Evolutionary conservation across 2,888 invertebrate species (phyloP).

Genomic region (Acanthosepion pharaonis): DNA sequence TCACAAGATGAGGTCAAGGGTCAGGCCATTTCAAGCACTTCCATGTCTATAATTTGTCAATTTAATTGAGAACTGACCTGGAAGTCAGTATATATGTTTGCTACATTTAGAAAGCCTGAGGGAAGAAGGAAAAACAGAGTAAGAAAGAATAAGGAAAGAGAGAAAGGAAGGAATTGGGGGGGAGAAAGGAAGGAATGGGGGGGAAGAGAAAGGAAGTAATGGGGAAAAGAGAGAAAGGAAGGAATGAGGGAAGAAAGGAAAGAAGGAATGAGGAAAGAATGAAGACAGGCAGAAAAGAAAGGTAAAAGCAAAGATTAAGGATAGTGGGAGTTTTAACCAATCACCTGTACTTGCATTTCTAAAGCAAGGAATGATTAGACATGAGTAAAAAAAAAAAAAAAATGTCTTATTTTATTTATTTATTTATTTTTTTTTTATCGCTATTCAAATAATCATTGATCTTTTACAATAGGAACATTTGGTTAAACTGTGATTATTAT

Average conservation of each 20-base stretch:
- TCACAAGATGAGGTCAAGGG: neutral
- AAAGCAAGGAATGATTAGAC: too few species aligned
- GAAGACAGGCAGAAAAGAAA: neutral
- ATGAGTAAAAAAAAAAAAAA: too few species aligned
- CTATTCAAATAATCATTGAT: too few species aligned
- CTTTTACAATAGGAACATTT: too few species aligned
- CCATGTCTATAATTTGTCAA: neutral
- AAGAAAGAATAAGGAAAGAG: neutral
- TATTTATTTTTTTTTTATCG: too few species aligned
- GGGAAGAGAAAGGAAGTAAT: neutral
- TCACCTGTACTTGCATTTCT: too few species aligned
- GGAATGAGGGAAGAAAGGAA: neutral
- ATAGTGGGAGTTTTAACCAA: neutral
- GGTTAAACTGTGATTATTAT: too few species aligned
- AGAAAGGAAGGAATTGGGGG: neutral
- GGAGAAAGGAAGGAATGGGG: neutral
- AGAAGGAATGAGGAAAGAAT: neutral
- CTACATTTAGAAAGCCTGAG: neutral
- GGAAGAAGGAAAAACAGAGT: neutral
- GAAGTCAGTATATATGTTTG: neutral
- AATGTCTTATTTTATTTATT: too few species aligned
- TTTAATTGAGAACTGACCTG: neutral
- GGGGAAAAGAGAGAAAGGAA: neutral
- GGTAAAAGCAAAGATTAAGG: neutral
- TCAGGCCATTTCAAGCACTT: constrained; percentile 4